phyloP scores from a whole-genome alignment of 2,888 invertebrate species.

The Agrenia bidenticulata region DNA sequence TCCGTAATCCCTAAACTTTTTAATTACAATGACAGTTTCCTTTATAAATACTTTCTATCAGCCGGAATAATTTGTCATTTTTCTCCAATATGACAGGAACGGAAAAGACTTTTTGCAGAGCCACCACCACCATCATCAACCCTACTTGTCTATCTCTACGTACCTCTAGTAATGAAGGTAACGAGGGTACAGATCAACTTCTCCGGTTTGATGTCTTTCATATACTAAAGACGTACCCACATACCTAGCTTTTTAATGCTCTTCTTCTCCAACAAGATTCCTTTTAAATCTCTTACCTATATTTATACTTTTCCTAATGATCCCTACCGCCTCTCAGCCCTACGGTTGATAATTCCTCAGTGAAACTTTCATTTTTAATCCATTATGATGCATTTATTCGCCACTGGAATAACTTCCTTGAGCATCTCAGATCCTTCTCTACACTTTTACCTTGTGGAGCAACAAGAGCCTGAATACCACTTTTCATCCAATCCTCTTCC shows the following conservation, averaged over 20 bases:
- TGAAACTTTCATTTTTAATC: slow-evolving; percentile 17
- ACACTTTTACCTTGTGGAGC: background rate
- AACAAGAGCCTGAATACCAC: background rate
- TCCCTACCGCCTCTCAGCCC: background rate
- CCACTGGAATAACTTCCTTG: background rate
- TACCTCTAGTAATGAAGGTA: too few species aligned
- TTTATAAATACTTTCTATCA: slow-evolving; percentile 40
- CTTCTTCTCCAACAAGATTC: background rate
- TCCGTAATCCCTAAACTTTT: slow-evolving; percentile 33
- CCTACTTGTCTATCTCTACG: too few species aligned
- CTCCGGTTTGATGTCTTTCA: background rate
- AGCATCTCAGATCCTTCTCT: background rate
- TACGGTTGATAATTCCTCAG: slow-evolving; percentile 12
- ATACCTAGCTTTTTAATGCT: too few species aligned
- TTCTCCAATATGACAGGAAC: slow-evolving; percentile 33
- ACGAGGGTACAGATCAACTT: too few species aligned
- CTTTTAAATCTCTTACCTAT: background rate
- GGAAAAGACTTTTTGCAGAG: background rate
- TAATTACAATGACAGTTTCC: slow-evolving; percentile 47
- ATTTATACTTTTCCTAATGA: slow-evolving; percentile 5
- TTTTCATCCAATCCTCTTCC: too few species aligned
- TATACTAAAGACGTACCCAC: background rate
- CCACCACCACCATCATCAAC: background rate
- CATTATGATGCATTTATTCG: slow-evolving; percentile 15
- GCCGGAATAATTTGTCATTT: slow-evolving; percentile 53